Conservation (phyloP, 2,113 vertebrate species). For the Sula dactylatra region DNA sequence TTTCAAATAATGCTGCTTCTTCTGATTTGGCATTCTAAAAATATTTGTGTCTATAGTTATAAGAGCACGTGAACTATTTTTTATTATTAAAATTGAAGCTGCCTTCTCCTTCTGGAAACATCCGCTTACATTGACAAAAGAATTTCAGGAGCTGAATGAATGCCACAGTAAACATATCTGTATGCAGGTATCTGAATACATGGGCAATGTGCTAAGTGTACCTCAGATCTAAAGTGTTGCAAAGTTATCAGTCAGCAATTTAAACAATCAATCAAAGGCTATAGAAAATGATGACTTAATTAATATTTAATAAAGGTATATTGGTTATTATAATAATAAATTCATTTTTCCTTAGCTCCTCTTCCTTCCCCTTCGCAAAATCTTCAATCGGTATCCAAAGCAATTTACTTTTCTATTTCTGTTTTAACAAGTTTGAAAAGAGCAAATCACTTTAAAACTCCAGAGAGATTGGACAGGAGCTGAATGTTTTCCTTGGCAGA, state of each 20-base stretch:
- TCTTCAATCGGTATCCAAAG: neutral
- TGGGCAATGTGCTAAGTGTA: neutral
- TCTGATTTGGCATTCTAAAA: neutral
- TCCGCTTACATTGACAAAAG: neutral
- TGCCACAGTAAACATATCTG: neutral
- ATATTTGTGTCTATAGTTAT: neutral
- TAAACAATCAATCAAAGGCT: constrained; percentile 5
- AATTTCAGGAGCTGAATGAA: constrained; percentile 7
- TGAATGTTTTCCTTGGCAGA: constrained; percentile 7
- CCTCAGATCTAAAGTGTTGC: neutral
- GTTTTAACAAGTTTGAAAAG: constrained; percentile 22
- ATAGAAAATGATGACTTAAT: constrained; percentile 16
- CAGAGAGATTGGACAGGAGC: neutral
- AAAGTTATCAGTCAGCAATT: constrained; percentile 21
- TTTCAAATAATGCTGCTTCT: neutral
- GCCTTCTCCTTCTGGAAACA: neutral
- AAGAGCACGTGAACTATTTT: neutral
- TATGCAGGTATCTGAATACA: neutral
- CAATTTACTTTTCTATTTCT: constrained; percentile 24
- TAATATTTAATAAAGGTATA: constrained; percentile 55
- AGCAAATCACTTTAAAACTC: constrained; percentile 12
- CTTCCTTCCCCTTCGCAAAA: neutral
- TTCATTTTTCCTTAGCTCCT: neutral
- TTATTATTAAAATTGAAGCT: neutral
- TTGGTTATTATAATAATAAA: constrained; percentile 39